Base-by-base conservation (phyloP, 2,113 vertebrate species). In the Hiodon alosoides region DNA sequence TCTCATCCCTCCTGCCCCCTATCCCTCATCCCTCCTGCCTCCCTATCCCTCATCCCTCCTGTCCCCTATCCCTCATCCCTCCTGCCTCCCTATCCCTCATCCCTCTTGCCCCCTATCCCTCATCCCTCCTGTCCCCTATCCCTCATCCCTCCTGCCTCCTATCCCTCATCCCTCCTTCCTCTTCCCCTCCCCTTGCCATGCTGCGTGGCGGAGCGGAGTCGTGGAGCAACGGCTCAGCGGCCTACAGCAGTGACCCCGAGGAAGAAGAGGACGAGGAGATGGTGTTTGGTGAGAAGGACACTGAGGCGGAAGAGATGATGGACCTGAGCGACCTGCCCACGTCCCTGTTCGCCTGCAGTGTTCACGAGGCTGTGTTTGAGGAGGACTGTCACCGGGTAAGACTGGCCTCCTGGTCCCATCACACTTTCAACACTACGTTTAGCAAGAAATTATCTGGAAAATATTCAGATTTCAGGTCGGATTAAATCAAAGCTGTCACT, bases 291-390 rank as follows among this genome's bases (percentile, higher is more conserved):
- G 94, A 97, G 84, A 94, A 90, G 67, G 93, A 95, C 76, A 93
- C 93, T 0, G 93, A 95, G 7, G 88, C 88, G 66, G 94, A 94
- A 59, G 94, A 96, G 85, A 94, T 97, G 92, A 98, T 96, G 95
- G 95, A 98, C 86, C 86, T 98, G 51, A 98, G 94, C 50, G 93
- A 96, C 82, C 85, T 98, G 78, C 95, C 95, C 79, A 92, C 92
- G 55, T 92, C 95, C 0, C 94, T 98, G 5, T 98, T 96, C 78
- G 96, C 94, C 3, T 98, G 96, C 85, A 87, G 92, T 3, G 92
- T 98, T 68, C 94, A 95, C 0, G 93, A 96, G 72, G 89, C 92
- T 0, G 95, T 94, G 77, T 98, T 98, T 4, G 91, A 95, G 77
- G 89, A 94, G 9, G 89, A 89, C 68, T 81, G 86, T 7, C 90